Percentiles rank a stretch among this genome's conserved stretches.
Evolutionary conservation across 2,797 vertebrate species (phyloP).

Genomic region (Spinibarbus caldwelli): DNA sequence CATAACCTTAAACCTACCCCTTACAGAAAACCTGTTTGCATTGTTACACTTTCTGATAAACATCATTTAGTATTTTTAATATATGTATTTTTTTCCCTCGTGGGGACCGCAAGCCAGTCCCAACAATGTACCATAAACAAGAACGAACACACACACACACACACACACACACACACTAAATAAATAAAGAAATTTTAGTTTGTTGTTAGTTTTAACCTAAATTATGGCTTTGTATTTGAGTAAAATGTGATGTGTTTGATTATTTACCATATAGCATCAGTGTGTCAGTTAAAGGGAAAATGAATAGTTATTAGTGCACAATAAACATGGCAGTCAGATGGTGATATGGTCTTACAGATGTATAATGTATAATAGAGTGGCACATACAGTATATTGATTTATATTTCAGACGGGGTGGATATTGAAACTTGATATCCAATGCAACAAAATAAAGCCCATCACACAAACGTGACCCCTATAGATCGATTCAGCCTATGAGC

Average conservation of each 20-base stretch:
- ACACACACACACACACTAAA: too few species aligned
- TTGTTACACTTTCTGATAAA: too few species aligned
- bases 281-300: conserved; percentile 82
- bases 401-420: conserved; percentile 2
- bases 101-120: too few species aligned
- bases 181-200: background rate
- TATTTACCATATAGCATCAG: conserved; percentile 15
- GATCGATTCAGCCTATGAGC: conserved; percentile 51
- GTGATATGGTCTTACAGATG: background rate
- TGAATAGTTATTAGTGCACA: conserved; percentile 83
- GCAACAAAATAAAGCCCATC: conserved; percentile 26
- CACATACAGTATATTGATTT: conserved; percentile 7
- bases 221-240: background rate
- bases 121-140: too few species aligned
- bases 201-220: background rate
- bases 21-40: too few species aligned
- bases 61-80: too few species aligned
- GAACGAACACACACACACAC: background rate
- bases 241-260: background rate
- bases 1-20: too few species aligned
- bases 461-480: conserved; percentile 24
- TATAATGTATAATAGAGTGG: conserved; percentile 13
- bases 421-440: conserved; percentile 37
- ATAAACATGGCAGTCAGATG: conserved; percentile 63
- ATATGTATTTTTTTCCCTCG: too few species aligned